A percentile compares a stretch with the other conserved stretches of the same genome.
Evolutionary conservation across 2,888 invertebrate genomes (phyloP).

Genomic region (Cerceris ruficornis): DNA sequence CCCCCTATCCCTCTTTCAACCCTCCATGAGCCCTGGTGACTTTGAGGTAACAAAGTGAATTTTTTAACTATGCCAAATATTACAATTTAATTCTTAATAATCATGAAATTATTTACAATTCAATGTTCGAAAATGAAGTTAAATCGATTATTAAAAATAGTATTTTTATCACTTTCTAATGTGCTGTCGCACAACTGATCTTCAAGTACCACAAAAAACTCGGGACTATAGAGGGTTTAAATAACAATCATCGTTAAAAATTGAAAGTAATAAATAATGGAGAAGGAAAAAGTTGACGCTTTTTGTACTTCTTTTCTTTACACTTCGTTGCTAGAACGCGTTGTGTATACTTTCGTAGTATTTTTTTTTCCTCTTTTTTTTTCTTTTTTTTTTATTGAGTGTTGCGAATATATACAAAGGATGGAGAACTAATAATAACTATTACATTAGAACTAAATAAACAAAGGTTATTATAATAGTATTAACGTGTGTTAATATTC

Average conservation of each 20-base stretch:
- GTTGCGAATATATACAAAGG: conserved; percentile 81
- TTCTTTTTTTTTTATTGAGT: conserved; percentile 77
- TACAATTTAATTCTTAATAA: no score
- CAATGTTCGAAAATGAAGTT: no score
- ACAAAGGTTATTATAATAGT: conserved; percentile 79
- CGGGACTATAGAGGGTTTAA: no score
- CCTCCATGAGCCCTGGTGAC: not conserved
- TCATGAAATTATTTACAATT: no score
- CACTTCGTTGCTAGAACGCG: not conserved
- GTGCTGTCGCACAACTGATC: no score
- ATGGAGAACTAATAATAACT: conserved; percentile 80
- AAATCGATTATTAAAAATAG: no score
- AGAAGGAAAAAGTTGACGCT: no score
- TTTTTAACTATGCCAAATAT: no score
- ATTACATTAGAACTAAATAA: conserved; percentile 81
- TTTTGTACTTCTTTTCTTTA: no score
- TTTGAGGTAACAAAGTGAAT: not conserved
- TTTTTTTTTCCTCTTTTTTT: conserved; percentile 33
- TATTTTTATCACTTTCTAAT: no score
- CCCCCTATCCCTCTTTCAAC: not conserved
- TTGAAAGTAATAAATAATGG: not conserved
- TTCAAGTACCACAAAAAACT: no score
- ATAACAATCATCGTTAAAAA: no score
- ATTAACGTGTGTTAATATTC: conserved; percentile 79
- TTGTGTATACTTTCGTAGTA: not conserved